These are phyloP conservation scores for Cremastinae sp. DNA, from an alignment of 2,888 invertebrate genomes.

Conservation along the genomic window DNA sequence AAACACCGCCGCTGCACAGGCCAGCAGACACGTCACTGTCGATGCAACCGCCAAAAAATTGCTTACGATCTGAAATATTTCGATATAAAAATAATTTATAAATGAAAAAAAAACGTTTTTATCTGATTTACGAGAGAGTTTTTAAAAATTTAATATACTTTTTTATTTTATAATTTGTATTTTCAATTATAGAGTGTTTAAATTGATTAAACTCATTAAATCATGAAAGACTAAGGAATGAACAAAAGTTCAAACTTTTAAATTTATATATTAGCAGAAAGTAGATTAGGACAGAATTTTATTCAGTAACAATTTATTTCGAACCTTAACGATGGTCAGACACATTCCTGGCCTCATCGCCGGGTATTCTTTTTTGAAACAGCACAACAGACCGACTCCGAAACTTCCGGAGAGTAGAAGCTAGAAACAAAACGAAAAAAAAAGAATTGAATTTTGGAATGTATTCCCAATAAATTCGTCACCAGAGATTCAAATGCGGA, in stretches of 20 bases:
- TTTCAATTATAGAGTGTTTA: too few relatives aligned
- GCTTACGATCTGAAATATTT: constrained; percentile 69
- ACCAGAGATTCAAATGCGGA: neutral
- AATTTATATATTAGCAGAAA: too few relatives aligned
- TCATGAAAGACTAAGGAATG: too few relatives aligned
- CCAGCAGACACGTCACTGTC: constrained; percentile 69
- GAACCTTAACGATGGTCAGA: constrained; percentile 72
- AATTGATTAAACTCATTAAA: too few relatives aligned
- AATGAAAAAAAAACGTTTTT: neutral
- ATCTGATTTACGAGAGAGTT: too few relatives aligned
- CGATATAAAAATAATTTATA: neutral
- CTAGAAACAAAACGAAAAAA: constrained; percentile 60
- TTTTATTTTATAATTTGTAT: too few relatives aligned
- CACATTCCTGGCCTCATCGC: constrained; percentile 74
- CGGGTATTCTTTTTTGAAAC: constrained; percentile 75
- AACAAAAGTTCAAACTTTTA: too few relatives aligned
- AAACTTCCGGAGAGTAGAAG: constrained; percentile 75
- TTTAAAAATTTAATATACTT: too few relatives aligned
- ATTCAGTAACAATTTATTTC: too few relatives aligned
- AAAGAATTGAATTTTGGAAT: constrained; percentile 31
- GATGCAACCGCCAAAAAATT: constrained; percentile 68
- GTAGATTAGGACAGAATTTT: too few relatives aligned
- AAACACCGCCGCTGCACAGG: constrained; percentile 71
- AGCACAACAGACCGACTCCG: constrained; percentile 74
- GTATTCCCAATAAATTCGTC: neutral